A percentile compares a stretch with the other conserved stretches of the same genome.
Evolutionary conservation across 2,113 vertebrate genomes (phyloP).

Genomic region (Hippocampus abdominalis): DNA sequence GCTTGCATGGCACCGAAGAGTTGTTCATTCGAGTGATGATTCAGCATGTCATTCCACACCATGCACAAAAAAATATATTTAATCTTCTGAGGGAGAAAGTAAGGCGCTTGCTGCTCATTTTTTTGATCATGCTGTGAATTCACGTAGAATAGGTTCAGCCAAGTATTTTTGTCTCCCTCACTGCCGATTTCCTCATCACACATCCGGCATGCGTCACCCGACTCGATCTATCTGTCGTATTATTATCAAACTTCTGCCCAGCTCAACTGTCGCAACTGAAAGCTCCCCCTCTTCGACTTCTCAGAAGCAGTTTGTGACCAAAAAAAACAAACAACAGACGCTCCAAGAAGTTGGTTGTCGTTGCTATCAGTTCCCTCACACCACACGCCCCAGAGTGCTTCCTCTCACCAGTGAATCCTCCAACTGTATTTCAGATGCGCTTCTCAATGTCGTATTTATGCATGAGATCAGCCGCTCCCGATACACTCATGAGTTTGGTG

Average conservation of each 20-base stretch:
- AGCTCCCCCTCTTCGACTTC: slow-evolving; percentile 12
- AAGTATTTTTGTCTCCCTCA: slow-evolving; percentile 46
- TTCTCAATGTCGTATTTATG: slow-evolving; percentile 32
- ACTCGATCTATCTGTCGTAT: slow-evolving; percentile 29
- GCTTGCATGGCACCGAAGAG: too few species aligned
- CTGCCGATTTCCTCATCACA: slow-evolving; percentile 59
- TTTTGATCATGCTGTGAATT: neutral
- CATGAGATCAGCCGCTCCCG: slow-evolving; percentile 48
- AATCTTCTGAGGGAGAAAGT: too few species aligned
- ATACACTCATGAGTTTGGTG: slow-evolving; percentile 11
- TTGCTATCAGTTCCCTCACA: slow-evolving; percentile 12
- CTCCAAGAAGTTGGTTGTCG: slow-evolving; percentile 6
- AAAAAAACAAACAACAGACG: neutral
- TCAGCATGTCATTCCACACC: neutral
- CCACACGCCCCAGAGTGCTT: slow-evolving; percentile 7
- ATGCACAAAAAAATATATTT: too few species aligned
- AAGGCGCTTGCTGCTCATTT: too few species aligned
- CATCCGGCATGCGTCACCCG: slow-evolving; percentile 50
- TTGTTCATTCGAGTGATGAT: too few species aligned
- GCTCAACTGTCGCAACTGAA: slow-evolving; percentile 34
- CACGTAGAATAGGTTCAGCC: slow-evolving; percentile 19
- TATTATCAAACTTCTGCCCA: slow-evolving; percentile 48
- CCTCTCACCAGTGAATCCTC: slow-evolving; percentile 39
- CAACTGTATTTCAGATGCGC: slow-evolving; percentile 38
- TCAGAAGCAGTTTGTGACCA: slow-evolving; percentile 18